These are phyloP conservation scores for Pseudochirops corinnae DNA, from an alignment of 2,797 vertebrate genomes.

Conservation along the genomic window DNA sequence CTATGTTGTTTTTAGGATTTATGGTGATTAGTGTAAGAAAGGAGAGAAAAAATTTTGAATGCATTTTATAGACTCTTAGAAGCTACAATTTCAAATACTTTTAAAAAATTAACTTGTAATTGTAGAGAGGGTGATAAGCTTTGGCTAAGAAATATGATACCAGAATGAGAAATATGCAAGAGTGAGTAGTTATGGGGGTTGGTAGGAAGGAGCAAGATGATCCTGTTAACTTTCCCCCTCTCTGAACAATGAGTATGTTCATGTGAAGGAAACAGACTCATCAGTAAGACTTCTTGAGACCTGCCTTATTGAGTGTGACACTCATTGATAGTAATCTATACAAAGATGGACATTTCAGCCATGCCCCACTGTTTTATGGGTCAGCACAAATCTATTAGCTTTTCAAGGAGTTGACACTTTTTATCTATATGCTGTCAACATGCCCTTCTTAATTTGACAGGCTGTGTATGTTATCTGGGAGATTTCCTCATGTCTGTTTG, in stretches of 20 bases:
- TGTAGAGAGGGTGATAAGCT: background rate
- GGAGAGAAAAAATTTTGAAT: background rate
- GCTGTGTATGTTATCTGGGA: background rate
- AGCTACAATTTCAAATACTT: background rate
- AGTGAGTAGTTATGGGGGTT: background rate
- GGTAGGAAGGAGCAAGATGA: background rate
- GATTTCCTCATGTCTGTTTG: constrained; percentile 41
- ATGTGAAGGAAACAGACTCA: background rate
- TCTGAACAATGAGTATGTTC: background rate
- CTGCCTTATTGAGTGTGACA: background rate
- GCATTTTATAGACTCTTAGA: background rate
- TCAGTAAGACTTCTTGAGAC: background rate
- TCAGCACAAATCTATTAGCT: background rate
- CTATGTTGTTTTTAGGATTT: constrained; percentile 41
- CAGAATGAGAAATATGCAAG: background rate
- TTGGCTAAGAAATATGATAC: constrained; percentile 10
- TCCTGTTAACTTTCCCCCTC: background rate
- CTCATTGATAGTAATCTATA: background rate
- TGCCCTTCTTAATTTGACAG: background rate
- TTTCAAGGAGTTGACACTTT: constrained; percentile 11
- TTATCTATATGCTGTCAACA: constrained; percentile 39
- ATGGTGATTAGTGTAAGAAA: background rate
- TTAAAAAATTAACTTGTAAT: background rate
- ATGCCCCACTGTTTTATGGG: background rate
- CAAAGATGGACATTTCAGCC: background rate